Conservation (phyloP, 2,888 invertebrate species). For the Pachycephus smyrnensis region DNA sequence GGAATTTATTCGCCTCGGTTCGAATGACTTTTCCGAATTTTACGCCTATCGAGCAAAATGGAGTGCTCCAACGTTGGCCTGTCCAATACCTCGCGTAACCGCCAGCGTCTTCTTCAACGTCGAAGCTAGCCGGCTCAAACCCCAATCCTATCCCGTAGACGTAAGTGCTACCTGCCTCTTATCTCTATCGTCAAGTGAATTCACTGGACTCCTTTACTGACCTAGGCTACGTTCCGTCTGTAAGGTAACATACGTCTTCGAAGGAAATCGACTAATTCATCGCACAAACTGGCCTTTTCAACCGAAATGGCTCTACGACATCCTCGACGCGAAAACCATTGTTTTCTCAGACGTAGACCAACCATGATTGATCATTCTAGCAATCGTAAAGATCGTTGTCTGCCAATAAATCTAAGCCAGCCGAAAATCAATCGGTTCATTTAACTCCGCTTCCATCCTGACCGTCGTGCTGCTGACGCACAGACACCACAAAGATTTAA, state of each 20-base stretch:
- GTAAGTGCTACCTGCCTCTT: slow-evolving; percentile 35
- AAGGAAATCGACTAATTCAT: slow-evolving; percentile 58
- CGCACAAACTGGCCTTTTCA: slow-evolving; percentile 54
- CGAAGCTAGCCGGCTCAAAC: slow-evolving; percentile 40
- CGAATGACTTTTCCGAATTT: slow-evolving; percentile 29
- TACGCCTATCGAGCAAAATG: slow-evolving; percentile 60
- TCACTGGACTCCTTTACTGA: neutral
- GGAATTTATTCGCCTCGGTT: slow-evolving; percentile 34
- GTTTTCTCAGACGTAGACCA: slow-evolving; percentile 37
- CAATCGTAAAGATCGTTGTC: no score
- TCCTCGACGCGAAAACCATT: slow-evolving; percentile 61
- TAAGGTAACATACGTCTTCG: slow-evolving; percentile 63
- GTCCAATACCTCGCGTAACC: slow-evolving; percentile 67
- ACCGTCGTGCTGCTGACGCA: neutral
- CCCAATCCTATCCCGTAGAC: slow-evolving; percentile 34
- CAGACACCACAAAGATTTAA: neutral
- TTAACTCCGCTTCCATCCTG: neutral
- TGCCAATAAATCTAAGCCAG: neutral
- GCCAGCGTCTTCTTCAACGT: slow-evolving; percentile 66
- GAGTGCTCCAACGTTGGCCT: slow-evolving; percentile 64
- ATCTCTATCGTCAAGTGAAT: neutral
- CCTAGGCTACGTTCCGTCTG: slow-evolving; percentile 3
- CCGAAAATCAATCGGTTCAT: neutral
- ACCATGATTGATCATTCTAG: neutral
- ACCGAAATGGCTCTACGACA: slow-evolving; percentile 63